phyloP scores from a whole-genome alignment of 2,113 vertebrate genomes.

The Phylloscopus trochiloides region DNA sequence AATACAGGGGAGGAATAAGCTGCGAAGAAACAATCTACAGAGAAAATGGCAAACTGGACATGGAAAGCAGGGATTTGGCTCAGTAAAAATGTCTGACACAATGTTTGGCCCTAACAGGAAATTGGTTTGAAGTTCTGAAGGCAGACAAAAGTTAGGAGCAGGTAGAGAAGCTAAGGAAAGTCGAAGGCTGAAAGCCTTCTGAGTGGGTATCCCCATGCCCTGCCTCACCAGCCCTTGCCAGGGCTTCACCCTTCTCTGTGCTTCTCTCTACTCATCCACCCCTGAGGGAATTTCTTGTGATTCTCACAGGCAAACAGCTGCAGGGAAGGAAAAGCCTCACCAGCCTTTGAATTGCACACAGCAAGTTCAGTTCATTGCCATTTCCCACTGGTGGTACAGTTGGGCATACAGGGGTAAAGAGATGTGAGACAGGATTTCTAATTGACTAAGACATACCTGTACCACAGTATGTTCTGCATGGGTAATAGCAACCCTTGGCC shows the following conservation, averaged over 20 bases:
- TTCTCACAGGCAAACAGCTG: neutral
- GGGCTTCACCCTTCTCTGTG: neutral
- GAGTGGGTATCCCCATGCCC: neutral
- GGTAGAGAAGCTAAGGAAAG: neutral
- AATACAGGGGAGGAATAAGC: neutral
- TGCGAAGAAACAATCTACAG: neutral
- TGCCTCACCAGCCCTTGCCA: neutral
- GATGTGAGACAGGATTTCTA: neutral
- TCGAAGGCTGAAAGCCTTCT: neutral
- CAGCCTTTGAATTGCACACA: neutral
- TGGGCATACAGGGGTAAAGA: neutral
- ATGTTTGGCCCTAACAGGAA: neutral
- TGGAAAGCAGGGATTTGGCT: neutral
- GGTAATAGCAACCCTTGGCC: constrained; percentile 88
- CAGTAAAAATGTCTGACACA: neutral
- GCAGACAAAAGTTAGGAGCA: neutral
- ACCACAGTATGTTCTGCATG: constrained; percentile 90
- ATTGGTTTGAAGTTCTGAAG: neutral
- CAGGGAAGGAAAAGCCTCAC: neutral
- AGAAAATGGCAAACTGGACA: neutral
- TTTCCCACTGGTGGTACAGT: neutral
- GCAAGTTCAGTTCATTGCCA: neutral
- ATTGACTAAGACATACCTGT: constrained; percentile 75
- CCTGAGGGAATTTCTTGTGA: neutral
- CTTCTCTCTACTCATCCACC: fast-evolving